These are phyloP conservation scores for Glaucidium brasilianum DNA, from an alignment of 2,113 vertebrate species.

Conservation along the genomic window DNA sequence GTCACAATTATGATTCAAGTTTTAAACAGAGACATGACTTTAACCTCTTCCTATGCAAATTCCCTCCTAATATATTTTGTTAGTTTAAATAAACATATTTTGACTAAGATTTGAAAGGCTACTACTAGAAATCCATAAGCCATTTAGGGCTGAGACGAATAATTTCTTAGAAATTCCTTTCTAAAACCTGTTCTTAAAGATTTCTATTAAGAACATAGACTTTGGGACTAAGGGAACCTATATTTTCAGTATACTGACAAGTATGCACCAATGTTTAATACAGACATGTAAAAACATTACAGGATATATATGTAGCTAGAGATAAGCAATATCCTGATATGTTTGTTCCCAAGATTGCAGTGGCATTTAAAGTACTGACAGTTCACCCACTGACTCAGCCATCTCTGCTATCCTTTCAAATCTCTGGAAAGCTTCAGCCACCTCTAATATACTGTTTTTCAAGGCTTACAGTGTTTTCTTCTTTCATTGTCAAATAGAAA, in stretches of 20 bases:
- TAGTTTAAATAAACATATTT: neutral
- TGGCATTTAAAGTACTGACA: neutral
- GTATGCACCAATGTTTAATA: neutral
- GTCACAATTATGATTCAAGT: slow-evolving; percentile 13
- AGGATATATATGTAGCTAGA: neutral
- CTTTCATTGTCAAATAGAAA: neutral
- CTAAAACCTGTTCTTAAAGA: neutral
- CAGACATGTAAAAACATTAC: neutral
- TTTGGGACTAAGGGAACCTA: neutral
- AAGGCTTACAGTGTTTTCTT: neutral
- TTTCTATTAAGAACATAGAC: neutral
- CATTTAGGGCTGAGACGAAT: neutral
- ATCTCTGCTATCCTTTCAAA: neutral
- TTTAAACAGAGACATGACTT: neutral
- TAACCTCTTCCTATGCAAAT: slow-evolving; percentile 16
- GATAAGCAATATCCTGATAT: neutral
- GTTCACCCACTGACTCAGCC: neutral
- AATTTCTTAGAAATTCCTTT: neutral
- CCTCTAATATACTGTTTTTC: neutral
- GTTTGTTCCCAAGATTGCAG: neutral
- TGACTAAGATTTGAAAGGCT: neutral
- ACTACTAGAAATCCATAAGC: neutral
- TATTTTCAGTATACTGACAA: neutral
- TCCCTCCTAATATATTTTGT: neutral
- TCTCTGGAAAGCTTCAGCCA: neutral